These are phyloP conservation scores for Diarsia rubi DNA, from an alignment of 2,888 invertebrate species.

Conservation along the genomic window DNA sequence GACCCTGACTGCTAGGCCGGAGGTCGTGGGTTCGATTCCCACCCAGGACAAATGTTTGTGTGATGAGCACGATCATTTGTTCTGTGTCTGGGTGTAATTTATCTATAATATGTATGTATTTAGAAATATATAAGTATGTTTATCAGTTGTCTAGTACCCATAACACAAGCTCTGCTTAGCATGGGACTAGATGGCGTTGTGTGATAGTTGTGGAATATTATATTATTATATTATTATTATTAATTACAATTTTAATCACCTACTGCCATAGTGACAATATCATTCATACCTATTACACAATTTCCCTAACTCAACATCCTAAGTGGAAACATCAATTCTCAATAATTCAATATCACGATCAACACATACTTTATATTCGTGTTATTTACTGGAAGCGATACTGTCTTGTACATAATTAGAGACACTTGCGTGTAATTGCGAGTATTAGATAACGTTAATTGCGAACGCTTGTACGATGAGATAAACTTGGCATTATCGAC, in stretches of 20 bases:
- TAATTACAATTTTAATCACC: background rate
- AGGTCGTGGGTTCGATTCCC: too few species aligned
- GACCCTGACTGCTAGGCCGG: too few species aligned
- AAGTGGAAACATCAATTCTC: background rate
- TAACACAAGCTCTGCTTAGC: too few species aligned
- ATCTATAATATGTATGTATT: too few species aligned
- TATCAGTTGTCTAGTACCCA: too few species aligned
- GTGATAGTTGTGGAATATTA: too few species aligned
- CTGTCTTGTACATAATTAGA: slow-evolving; percentile 45
- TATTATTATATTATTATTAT: too few species aligned
- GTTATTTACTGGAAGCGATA: slow-evolving; percentile 47
- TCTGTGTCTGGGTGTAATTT: too few species aligned
- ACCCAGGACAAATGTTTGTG: too few species aligned
- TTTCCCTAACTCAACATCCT: background rate
- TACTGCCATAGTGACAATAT: background rate
- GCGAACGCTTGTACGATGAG: slow-evolving; percentile 42
- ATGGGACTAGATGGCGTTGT: too few species aligned
- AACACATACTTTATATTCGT: slow-evolving; percentile 6
- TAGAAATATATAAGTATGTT: too few species aligned
- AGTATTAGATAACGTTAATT: slow-evolving; percentile 51
- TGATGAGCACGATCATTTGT: too few species aligned
- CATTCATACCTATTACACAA: background rate
- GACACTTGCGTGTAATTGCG: slow-evolving; percentile 32
- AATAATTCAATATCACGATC: slow-evolving; percentile 23
- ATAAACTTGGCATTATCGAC: slow-evolving; percentile 34